Base-by-base conservation (phyloP, 2,797 vertebrate species). In the Myotis planiceps region DNA sequence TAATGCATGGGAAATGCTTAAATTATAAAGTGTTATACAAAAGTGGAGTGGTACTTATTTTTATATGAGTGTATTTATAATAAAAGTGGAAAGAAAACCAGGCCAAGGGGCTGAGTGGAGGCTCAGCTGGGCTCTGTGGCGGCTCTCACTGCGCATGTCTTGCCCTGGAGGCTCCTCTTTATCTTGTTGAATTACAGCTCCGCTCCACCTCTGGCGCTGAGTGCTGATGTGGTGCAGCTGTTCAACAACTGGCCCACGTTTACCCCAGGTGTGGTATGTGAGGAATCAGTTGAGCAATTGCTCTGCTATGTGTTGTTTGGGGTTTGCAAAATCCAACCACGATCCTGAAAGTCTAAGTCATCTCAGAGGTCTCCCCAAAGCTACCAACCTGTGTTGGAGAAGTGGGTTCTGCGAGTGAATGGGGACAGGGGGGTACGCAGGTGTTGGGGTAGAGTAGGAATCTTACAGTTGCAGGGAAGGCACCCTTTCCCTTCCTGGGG, bases 21-120 rank as follows among this genome's bases (percentile, higher is more conserved):
- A 94, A 92, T 97, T 96, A 91, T 81, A 91, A 91, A 91, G 89
- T 95, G 93, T 84, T 94, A 58, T 37, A 66, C 80, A 87, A 88
- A 96, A 88, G 71, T 91, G 63, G 66, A 94, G 93, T 74, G 94
- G 93, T 88, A 74, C 92, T 97, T 95, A 92, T 81, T 96, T 94
- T 93, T 96, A 92, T 90, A 65, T 12, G 75, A 96, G 83, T 88
- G 2, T 96, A 88, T 96, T 96, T 97, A 78, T 94, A 96, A 92
- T 92, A 94, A 97, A 96, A 96, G 88, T 86, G 69, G 79, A 76
- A 92, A 78, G 90, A 58, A 79, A 68, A 85, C 34, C 63, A 45
- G 49, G 39, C 76, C 86, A 55, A 72, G 60, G 29, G 27, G 34
- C 81, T 69, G 51, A 51, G 45, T 7, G 5, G 49, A 71, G 12